Evolutionary conservation across 1,140 invertebrate genomes (phyloP), one percentile per base, ranked within the genome.

Genomic region (Drosophila insularis): DNA sequence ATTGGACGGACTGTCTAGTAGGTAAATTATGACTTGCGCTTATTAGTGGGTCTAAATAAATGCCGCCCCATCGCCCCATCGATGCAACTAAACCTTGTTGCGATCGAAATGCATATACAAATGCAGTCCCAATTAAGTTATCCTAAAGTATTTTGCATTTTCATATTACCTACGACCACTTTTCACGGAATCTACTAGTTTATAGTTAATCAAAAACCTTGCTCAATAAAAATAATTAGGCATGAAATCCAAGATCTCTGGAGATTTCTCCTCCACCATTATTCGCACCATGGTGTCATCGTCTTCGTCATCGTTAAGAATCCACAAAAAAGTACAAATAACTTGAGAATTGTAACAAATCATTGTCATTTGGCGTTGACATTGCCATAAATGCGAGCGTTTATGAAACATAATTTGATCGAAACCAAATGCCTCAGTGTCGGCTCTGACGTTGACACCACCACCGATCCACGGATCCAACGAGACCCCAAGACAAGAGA

Each of bases 321-420:
- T 70, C 70, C 58, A 56, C 54, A 35, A 82, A 87, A 82, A 86
- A 82, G 67, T 70, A 77, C 65, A 89, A 89, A 89, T 89, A 89
- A 74, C 77, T 89, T 58, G 68, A 43, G 73, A 82, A 89, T 69
- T 87, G 70, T 89, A 89, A 87, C 76, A 87, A 89, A 89, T 87
- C 82, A 82, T 87, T 81, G 71, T 68, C 80, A 39, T 31, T 75
- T 76, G 62, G 54, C 77, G 63, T 64, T 67, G 72, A 68, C 79
- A 79, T 66, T 69, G 65, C 81, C 74, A 82, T 82, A 87, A 87
- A 87, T 80, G 84, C 79, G 79, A 89, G 78, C 84, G 80, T 89
- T 89, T 89, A 89, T 89, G 84, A 89, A 89, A 89, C 84, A 89
- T 89, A 89, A 89, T 89, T 89, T 89, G 84, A 89, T 89, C 84